Percentiles rank a stretch among this genome's conserved stretches.
Conservation (phyloP, 2,797 vertebrate genomes). For the Fundulus diaphanus region DNA sequence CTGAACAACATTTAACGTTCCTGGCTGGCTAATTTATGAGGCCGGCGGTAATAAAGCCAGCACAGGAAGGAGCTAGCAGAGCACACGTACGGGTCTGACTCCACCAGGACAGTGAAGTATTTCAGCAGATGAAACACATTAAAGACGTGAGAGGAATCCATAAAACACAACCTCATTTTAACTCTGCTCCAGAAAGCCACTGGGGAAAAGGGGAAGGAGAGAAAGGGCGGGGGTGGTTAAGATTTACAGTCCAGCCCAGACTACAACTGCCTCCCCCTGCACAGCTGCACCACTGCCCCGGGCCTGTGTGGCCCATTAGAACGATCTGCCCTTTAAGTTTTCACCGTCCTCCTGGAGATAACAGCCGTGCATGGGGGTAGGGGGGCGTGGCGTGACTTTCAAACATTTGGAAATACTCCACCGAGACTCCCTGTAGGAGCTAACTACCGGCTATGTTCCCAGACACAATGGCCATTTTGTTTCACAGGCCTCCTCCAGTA, state of each 20-base stretch:
- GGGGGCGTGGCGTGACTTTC: constrained; percentile 46
- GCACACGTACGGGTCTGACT: constrained; percentile 26
- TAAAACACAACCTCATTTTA: constrained; percentile 74
- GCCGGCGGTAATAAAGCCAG: constrained; percentile 37
- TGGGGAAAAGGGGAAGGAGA: constrained; percentile 43
- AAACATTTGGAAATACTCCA: constrained; percentile 71
- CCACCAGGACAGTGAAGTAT: constrained; percentile 66
- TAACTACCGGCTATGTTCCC: constrained; percentile 61
- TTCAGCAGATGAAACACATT: constrained; percentile 78
- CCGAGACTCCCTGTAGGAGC: constrained; percentile 54
- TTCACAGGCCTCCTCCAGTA: constrained; percentile 50
- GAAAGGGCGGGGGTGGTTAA: constrained; percentile 37
- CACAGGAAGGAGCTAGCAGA: constrained; percentile 7
- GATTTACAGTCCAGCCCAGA: constrained; percentile 75
- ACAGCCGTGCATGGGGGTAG: constrained; percentile 55
- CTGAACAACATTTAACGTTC: constrained; percentile 21
- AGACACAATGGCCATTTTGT: constrained; percentile 72
- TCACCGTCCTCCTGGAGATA: constrained; percentile 77
- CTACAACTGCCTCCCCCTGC: constrained; percentile 51
- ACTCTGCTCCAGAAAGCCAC: constrained; percentile 59
- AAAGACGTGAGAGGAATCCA: constrained; percentile 72
- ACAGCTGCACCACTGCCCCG: constrained; percentile 76
- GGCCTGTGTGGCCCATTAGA: constrained; percentile 70
- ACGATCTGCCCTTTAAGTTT: constrained; percentile 76
- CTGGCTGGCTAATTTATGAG: constrained; percentile 29